Conservation (phyloP, 2,888 invertebrate genomes). For the Brachypterus glaber region DNA sequence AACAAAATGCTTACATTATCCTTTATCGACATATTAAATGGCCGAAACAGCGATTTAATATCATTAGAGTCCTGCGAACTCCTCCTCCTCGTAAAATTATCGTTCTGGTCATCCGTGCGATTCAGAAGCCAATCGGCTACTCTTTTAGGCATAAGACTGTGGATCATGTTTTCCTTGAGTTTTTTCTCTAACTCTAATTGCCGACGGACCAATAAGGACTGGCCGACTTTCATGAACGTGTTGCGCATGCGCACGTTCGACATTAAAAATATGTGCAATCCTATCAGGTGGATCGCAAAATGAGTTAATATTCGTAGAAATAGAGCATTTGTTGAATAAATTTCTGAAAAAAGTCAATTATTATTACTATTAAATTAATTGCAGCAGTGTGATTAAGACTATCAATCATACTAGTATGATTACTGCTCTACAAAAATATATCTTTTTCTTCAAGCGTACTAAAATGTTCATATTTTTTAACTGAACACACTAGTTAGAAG, state of each 20-base stretch:
- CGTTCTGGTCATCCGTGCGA: constrained; percentile 48
- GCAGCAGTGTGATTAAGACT: no score
- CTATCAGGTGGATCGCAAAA: constrained; percentile 82
- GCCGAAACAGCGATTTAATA: constrained; percentile 77
- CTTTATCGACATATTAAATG: constrained; percentile 96
- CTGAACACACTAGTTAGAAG: no score
- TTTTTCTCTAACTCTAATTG: constrained; percentile 90
- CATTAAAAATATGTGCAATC: constrained; percentile 88
- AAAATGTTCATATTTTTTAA: no score
- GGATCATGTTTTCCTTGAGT: constrained; percentile 94
- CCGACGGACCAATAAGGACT: constrained; percentile 78
- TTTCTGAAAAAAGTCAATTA: no score
- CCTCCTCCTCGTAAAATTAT: constrained; percentile 49
- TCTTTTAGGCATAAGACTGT: constrained; percentile 93
- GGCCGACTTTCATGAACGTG: constrained; percentile 94
- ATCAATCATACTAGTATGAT: no score
- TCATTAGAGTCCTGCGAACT: constrained; percentile 50
- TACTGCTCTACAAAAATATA: no score
- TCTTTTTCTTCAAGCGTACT: no score
- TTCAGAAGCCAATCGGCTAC: constrained; percentile 79
- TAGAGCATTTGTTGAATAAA: no score
- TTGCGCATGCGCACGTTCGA: constrained; percentile 87
- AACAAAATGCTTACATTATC: constrained; percentile 93
- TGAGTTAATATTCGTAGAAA: no score
- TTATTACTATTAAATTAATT: no score